These are phyloP conservation scores for Poeciliopsis presidionis DNA, from an alignment of 2,797 vertebrate species.

Conservation along the genomic window DNA sequence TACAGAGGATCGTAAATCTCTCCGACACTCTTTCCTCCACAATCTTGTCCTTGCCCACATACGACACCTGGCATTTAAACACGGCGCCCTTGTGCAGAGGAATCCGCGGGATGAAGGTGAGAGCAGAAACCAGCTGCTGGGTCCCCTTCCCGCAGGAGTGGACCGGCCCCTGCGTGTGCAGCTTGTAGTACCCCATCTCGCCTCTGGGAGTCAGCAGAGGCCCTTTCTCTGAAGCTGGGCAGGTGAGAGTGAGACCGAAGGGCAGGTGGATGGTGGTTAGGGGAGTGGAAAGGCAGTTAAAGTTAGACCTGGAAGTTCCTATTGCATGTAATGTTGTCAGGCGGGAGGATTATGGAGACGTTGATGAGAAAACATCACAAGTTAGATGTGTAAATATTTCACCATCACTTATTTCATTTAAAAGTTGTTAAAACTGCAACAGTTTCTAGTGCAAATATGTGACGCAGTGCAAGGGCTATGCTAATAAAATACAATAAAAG, in stretches of 20 bases:
- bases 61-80: conserved; percentile 84
- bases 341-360: conserved; percentile 56
- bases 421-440: background rate
- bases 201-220: conserved; percentile 72
- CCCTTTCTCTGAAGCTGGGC: conserved; percentile 76
- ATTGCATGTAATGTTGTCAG: conserved; percentile 27
- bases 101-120: conserved; percentile 82
- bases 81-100: conserved; percentile 78
- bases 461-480: no score
- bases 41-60: conserved; percentile 82
- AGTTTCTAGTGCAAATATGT: no score
- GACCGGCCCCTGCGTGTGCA: conserved; percentile 74
- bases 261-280: conserved; percentile 75
- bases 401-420: background rate
- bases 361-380: conserved; percentile 43
- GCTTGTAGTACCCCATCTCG: conserved; percentile 78
- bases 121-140: conserved; percentile 78
- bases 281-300: conserved; percentile 76
- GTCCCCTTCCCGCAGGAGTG: conserved; percentile 52
- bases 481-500: no score
- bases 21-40: conserved; percentile 80
- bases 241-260: conserved; percentile 72
- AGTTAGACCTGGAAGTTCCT: conserved; percentile 69
- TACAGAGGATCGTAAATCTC: conserved; percentile 81
- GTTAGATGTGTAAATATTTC: conserved; percentile 12